Evolutionary conservation across 2,113 vertebrate species (phyloP), one percentile per base, ranked within the genome.

Genomic region (Chloropsis hardwickii): DNA sequence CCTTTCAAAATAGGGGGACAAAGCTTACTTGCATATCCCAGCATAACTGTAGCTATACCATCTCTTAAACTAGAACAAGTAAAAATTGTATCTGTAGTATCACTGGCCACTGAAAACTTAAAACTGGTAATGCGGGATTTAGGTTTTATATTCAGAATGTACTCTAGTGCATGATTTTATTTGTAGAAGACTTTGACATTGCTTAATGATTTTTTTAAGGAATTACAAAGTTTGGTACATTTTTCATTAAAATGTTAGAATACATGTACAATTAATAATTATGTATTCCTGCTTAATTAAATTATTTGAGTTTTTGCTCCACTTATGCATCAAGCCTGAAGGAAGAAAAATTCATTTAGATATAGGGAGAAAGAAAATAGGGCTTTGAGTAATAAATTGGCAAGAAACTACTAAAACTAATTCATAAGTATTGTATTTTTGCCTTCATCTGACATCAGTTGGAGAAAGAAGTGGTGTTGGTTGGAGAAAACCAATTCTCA

Each of bases 361-460:
- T 80, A 56, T 44, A 66, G n/a, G 35, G 45, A 92, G 58, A 83
- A 80, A 85, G 39, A 88, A 58, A 77, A 80, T 31, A 64, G 24
- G 40, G 28, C 20, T 80, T 92, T 67, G 35, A 93, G 44, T 70
- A 86, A 85, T 90, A 42, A 86, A 80, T 77, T 93, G 93, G 67
- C 82, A 83, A 94, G 85, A 74, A 94, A 77, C 28, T 71, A 40
- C 28, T 92, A 70, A 66, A 88, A 74, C 48, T 44, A 88, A 48
- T 91, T 74, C 37, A 5, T 42, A 69, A 66, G 22, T 72, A 70
- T 66, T 92, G 56, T 80, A 64, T 66, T 88, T 94, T 93, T 86
- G 54, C 67, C 64, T 90, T 86, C 93, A 45, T 92, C 89, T 95
- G 92, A 94, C 78, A 90, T 81, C 35, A 77, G 22, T 23, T 95